Percentiles rank a stretch among this genome's conserved stretches.
These are phyloP conservation scores for Polypedilum pembai DNA, from an alignment of 1,140 invertebrate genomes.

Conservation along the genomic window DNA sequence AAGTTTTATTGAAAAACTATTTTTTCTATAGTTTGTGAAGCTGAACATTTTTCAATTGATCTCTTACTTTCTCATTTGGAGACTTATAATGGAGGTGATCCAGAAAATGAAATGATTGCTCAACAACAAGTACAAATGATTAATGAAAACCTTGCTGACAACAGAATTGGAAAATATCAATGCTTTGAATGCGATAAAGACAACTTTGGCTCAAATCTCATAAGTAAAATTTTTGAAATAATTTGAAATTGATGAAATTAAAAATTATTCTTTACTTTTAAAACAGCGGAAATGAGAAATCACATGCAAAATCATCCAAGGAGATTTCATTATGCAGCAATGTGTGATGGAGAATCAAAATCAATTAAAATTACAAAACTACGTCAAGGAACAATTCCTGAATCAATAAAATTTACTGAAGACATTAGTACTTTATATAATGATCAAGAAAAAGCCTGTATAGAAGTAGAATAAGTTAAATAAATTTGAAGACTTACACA, in stretches of 20 bases:
- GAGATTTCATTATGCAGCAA: not conserved
- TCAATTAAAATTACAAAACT: not conserved
- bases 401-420: not conserved
- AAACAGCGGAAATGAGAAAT: not conserved
- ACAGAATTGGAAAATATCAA: not conserved
- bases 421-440: not conserved
- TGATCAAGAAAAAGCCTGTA: not conserved
- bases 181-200: not conserved
- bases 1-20: not conserved
- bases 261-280: not conserved
- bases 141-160: not conserved
- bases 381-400: not conserved
- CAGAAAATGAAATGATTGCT: not conserved
- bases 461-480: not conserved
- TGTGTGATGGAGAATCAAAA: not conserved
- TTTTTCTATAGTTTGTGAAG: not conserved
- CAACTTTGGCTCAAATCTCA: not conserved
- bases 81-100: not conserved
- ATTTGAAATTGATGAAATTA: not conserved
- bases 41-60: not conserved
- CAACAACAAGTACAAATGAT: not conserved
- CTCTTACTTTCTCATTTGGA: not conserved
- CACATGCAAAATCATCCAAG: not conserved
- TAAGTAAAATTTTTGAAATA: not conserved
- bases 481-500: too few species aligned